Evolutionary conservation across 2,797 vertebrate genomes (phyloP).

Genomic region (Enteromius fasciolatus): DNA sequence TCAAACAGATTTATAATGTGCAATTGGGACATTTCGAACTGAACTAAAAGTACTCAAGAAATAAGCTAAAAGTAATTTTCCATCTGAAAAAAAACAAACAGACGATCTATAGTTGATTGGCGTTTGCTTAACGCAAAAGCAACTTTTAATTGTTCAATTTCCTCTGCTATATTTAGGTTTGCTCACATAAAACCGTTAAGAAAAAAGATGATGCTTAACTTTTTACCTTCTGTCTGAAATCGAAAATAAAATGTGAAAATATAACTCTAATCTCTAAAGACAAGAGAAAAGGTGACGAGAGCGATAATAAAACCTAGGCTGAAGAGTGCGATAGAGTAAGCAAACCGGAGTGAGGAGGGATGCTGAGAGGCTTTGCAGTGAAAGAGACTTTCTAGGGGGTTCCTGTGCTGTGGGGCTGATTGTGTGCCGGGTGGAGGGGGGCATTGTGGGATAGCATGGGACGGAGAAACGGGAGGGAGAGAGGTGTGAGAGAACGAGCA

Average conservation of each 20-base stretch:
- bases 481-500: slow-evolving; percentile 70
- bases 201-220: not conserved
- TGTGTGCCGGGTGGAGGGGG: slow-evolving; percentile 33
- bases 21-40: not conserved
- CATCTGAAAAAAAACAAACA: not conserved
- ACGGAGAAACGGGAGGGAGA: slow-evolving; percentile 30
- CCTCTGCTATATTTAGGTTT: not conserved
- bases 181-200: not conserved
- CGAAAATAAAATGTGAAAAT: not conserved
- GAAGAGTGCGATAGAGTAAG: not conserved
- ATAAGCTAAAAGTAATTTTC: not conserved
- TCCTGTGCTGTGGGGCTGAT: slow-evolving; percentile 43
- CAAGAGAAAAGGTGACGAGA: not conserved
- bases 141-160: not conserved
- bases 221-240: slow-evolving; percentile 27
- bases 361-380: slow-evolving; percentile 13
- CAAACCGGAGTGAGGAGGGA: not conserved
- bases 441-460: slow-evolving; percentile 43
- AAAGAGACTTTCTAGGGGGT: slow-evolving; percentile 29
- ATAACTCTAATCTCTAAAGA: slow-evolving; percentile 3
- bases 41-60: slow-evolving; percentile 9
- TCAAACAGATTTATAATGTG: not conserved
- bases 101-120: not conserved
- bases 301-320: not conserved
- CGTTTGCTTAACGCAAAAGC: not conserved